phyloP scores from a whole-genome alignment of 2,888 invertebrate species.

The Thyatira batis region DNA sequence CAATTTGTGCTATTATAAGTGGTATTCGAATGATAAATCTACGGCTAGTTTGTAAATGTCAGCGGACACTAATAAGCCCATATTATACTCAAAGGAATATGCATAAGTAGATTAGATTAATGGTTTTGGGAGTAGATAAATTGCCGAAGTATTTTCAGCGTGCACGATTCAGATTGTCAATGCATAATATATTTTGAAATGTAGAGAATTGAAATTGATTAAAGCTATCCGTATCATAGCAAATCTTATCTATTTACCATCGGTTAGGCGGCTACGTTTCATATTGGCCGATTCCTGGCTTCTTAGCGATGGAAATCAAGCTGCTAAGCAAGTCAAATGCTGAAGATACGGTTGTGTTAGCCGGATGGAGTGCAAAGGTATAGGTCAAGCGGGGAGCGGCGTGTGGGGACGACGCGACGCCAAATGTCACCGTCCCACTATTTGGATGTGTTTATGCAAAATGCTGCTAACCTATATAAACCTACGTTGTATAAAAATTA shows the following conservation, averaged over 20 bases:
- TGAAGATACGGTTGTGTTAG: slow-evolving; percentile 21
- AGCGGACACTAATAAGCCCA: slow-evolving; percentile 23
- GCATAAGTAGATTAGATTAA: slow-evolving; percentile 15
- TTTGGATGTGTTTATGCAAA: not conserved
- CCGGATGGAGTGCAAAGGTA: slow-evolving; percentile 23
- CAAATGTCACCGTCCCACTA: slow-evolving; percentile 43
- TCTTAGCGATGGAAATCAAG: slow-evolving; percentile 21
- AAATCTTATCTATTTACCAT: not conserved
- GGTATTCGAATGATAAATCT: slow-evolving; percentile 28
- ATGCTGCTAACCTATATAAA: not conserved
- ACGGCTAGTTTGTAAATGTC: slow-evolving; percentile 39
- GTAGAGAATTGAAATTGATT: too few species aligned
- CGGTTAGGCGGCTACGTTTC: not conserved
- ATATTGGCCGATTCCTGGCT: slow-evolving; percentile 1
- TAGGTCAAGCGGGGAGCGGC: slow-evolving; percentile 52
- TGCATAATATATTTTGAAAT: not conserved
- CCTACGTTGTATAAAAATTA: not conserved
- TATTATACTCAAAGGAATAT: slow-evolving; percentile 15
- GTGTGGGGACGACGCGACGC: slow-evolving; percentile 21
- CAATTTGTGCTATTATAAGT: slow-evolving; percentile 47
- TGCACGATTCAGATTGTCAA: not conserved
- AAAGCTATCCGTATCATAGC: not conserved
- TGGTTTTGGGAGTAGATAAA: slow-evolving; percentile 12
- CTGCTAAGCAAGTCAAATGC: slow-evolving; percentile 17
- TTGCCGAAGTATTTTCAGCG: not conserved